These are phyloP conservation scores for Girardinus metallicus DNA, from an alignment of 2,797 vertebrate species.

Conservation along the genomic window DNA sequence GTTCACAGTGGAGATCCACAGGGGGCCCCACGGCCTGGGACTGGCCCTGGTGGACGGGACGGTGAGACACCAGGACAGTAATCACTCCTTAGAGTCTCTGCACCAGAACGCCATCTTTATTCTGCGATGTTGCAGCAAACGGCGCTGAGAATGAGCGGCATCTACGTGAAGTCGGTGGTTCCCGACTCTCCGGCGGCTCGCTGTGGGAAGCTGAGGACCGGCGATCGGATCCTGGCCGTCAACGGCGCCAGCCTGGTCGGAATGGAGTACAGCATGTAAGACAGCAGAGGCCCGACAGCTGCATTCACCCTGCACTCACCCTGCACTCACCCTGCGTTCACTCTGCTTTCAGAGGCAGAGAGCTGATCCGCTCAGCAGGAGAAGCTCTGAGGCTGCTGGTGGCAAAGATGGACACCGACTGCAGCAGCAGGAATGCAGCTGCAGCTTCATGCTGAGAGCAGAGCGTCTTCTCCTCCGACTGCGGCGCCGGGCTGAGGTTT, in stretches of 20 bases:
- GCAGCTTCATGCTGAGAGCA: slow-evolving; percentile 66
- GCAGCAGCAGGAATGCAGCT: slow-evolving; percentile 28
- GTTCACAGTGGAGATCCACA: slow-evolving; percentile 77
- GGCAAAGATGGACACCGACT: slow-evolving; percentile 72
- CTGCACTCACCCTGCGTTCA: no score
- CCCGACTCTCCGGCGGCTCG: slow-evolving; percentile 79
- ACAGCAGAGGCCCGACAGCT: background rate
- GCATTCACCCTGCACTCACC: no score
- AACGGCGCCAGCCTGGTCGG: slow-evolving; percentile 84
- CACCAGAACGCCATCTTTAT: background rate
- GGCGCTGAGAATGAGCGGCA: slow-evolving; percentile 74
- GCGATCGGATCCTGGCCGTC: slow-evolving; percentile 84
- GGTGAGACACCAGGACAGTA: slow-evolving; percentile 51
- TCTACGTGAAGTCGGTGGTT: slow-evolving; percentile 83
- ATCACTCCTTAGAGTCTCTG: no score
- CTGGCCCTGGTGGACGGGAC: slow-evolving; percentile 82
- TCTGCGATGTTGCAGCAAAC: slow-evolving; percentile 67
- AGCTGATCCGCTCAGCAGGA: slow-evolving; percentile 79
- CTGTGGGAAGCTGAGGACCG: slow-evolving; percentile 71
- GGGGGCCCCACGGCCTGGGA: slow-evolving; percentile 81
- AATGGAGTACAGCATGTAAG: slow-evolving; percentile 81
- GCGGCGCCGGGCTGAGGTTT: no score
- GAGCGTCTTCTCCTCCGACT: background rate
- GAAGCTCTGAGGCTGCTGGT: slow-evolving; percentile 78
- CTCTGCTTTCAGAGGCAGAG: slow-evolving; percentile 72